Evolutionary conservation across 2,113 vertebrate species (phyloP), one percentile per base, ranked within the genome.

Genomic region (Melanerpes formicivorus): DNA sequence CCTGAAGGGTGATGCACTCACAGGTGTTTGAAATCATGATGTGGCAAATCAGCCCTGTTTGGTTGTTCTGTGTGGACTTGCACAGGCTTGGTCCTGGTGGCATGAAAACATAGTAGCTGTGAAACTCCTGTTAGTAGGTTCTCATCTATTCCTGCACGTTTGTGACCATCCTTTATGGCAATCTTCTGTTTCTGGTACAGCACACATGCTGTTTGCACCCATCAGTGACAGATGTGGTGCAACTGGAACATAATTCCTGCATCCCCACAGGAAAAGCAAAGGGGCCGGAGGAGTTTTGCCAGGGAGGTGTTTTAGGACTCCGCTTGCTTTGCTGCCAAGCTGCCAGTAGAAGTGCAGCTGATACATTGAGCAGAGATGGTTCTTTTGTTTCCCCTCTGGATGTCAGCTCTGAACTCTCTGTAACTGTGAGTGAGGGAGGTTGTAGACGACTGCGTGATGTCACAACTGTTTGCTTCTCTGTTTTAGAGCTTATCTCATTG

Each of bases 401-500:
- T 87, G 80, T 90, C 48, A 83, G 62, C 56, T n/a, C 4, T 32
- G 4, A 46, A 3, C 17, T 74, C 11, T 59, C 63, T 44, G 25
- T 42, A 44, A 18, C 34, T 67, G 17, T 60, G 29, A 69, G 11
- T 27, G 40, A 76, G 77, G 60, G 65, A 67, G 32, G 9, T 11
- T 74, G 37, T 63, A 67, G 63, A 73, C 34, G 29, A 26, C 5
- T 0, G 1, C 48, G 18, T 69, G 42, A 26, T 42, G n/a, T 17
- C 7, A 1, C 30, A 65, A 54, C 63, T 22, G 27, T 59, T 80
- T n/a, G 29, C 40, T 19, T 59, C 69, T 90, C 48, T 37, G 8
- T 77, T 89, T 22, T 67, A 99, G 98, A 99, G 98, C 90, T 97
- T 99, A 80, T 99, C 98, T 82, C 98, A 99, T 98, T 99, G 98